Evolutionary conservation across 2,888 invertebrate species (phyloP), one percentile per base, ranked within the genome.

Genomic region (Camptogramma bilineatum): DNA sequence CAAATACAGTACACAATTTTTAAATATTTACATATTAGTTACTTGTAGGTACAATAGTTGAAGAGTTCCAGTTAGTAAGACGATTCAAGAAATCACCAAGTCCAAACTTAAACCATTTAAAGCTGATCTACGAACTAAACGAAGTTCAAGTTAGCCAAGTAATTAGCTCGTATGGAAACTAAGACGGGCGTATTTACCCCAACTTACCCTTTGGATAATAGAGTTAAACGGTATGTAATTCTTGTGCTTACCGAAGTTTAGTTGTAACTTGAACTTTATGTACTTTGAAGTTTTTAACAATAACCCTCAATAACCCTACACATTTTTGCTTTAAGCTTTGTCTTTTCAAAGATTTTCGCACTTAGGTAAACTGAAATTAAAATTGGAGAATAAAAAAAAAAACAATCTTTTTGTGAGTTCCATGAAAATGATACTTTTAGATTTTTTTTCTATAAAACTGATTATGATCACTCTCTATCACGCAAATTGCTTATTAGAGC

Each of bases 111-210:
- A 48, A 55, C 19, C 51, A 54, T 50, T 55, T 62, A 55, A 62
- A 55, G 44, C 53, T 47, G 48, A 61, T 61, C 24, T 62, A 51
- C 57, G 18, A 52, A 51, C 51, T 51, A 58, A 28, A 44, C 17
- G 28, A 48, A 48, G 42, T 18, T 34, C n/a, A 42, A 64, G 55
- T 64, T 65, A 28, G 18, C 46, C 53, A 57, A 65, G 19, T 62
- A 57, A 61, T 65, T 65, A 57, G 19, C 57, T 46, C 53, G 50
- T 48, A 53, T 53, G 53, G 60, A 57, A 60, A 64, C 64, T 56
- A 53, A 61, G 53, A 50, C 61, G 62, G 24, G 13, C n/a, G 56
- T 54, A 61, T 65, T 57, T 65, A 53, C 50, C 56, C 52, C 28
- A 58, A 65, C 53, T 64, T 60, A 18, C 28, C 5, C 8, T 56